Base-by-base conservation (phyloP, 1,140 invertebrate genomes). In the Drosophila sulfurigaster region DNA sequence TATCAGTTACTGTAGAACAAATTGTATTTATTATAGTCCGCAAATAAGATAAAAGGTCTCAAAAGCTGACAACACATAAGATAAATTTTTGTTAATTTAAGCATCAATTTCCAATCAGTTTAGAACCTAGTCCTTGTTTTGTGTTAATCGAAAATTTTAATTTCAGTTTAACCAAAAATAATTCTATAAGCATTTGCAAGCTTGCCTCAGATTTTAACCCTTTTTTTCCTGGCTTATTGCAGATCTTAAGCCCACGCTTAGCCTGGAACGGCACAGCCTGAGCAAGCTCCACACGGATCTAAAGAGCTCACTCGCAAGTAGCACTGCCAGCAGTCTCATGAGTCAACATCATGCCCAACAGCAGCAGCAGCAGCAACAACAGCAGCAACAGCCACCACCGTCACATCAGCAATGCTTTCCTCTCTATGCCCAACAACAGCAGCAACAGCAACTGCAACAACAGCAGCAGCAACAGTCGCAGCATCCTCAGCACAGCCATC, bases 341-440 rank as follows among this genome's bases (percentile, higher is more conserved):
- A 63, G 78, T 32, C 82, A 85, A 45, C 83, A 88, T 56, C 91
- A 89, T 57, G 54, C 38, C 38, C 91, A 89, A 59, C 91, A 92
- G 63, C 86, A 86, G 15, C 91, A 92, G 67, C 94, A 94, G 58
- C 89, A 91, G 28, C 78, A 78, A 1, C 82, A 77, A 45, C 85
- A 83, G 13, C 85, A 82, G 41, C 67, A 64, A 11, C 71, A 58
- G 30, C 78, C 63, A 46, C 80, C 60, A 6, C 43, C 70, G 10
- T 48, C 56, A 10, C 68, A 72, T 8, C 74, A 76, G n/a, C 74
- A 72, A 48, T 62, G 45, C 67, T 52, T 49, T 41, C 56, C 52
- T 7, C 66, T 58, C 8, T 57, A 59, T 6, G 56, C 46, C 10
- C 74, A 67, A 15, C 70, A 72, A 13, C 68, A 65, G 3, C 68